Conservation (phyloP, 1,140 invertebrate species). For the Psilanteris sp. region DNA sequence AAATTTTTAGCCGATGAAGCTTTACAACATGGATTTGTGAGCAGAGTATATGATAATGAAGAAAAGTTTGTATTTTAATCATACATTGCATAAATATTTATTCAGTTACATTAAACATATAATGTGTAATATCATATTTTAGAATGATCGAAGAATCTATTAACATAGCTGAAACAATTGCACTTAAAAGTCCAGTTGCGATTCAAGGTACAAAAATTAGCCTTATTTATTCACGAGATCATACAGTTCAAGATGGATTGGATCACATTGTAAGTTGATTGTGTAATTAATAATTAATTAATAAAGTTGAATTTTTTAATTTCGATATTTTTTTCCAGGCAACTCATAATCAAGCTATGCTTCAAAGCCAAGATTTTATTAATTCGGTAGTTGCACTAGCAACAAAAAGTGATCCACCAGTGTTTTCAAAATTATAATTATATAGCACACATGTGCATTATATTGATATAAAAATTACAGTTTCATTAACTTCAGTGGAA, state of each 20-base stretch:
- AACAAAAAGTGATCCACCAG: constrained; percentile 84
- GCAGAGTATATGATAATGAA: constrained; percentile 86
- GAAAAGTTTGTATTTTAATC: constrained; percentile 81
- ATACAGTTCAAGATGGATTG: constrained; percentile 90
- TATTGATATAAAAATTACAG: too few species aligned
- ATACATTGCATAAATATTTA: too few species aligned
- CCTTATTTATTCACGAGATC: constrained; percentile 92
- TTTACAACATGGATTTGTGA: constrained; percentile 86
- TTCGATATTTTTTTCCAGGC: constrained; percentile 79
- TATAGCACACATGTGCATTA: too few species aligned
- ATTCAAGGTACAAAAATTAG: constrained; percentile 93
- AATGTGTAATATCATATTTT: constrained; percentile 60
- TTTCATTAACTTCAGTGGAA: too few species aligned
- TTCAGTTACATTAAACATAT: neutral
- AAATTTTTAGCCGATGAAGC: constrained; percentile 92
- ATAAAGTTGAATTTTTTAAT: neutral
- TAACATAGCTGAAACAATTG: constrained; percentile 88
- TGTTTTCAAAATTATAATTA: constrained; percentile 86
- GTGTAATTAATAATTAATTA: neutral
- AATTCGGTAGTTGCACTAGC: constrained; percentile 88
- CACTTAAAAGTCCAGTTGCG: constrained; percentile 95
- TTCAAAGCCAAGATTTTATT: constrained; percentile 95
- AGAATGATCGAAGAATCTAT: constrained; percentile 87
- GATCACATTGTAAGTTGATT: constrained; percentile 89
- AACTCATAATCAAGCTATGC: constrained; percentile 88